These are phyloP conservation scores for Salvelinus alpinus DNA, from an alignment of 2,113 vertebrate species.

Conservation along the genomic window DNA sequence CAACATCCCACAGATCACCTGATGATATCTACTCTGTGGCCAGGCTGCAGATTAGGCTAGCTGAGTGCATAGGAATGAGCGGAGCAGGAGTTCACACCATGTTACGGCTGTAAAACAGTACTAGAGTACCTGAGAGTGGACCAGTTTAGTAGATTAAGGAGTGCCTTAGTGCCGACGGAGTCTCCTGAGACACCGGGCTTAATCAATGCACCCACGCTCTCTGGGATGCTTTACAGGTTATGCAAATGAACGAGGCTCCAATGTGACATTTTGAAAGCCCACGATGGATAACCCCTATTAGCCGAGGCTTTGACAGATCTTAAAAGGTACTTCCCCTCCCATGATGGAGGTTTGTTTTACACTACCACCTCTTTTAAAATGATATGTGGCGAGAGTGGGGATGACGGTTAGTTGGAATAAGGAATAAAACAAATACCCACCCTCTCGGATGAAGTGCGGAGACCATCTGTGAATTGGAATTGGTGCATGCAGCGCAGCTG, in stretches of 20 bases:
- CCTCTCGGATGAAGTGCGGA: slow-evolving; percentile 32
- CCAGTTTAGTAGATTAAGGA: slow-evolving; percentile 74
- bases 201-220: slow-evolving; percentile 70
- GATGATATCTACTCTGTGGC: slow-evolving; percentile 55
- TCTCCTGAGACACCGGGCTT: slow-evolving; percentile 62
- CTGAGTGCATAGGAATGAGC: slow-evolving; percentile 41
- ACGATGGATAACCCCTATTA: slow-evolving; percentile 79
- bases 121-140: slow-evolving; percentile 52
- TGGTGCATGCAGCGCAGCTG: slow-evolving; percentile 33
- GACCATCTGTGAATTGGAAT: slow-evolving; percentile 58
- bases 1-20: slow-evolving; percentile 54
- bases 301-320: slow-evolving; percentile 73
- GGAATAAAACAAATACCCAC: slow-evolving; percentile 66
- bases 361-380: slow-evolving; percentile 47
- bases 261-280: slow-evolving; percentile 82
- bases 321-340: slow-evolving; percentile 73
- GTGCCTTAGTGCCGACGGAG: slow-evolving; percentile 65
- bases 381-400: slow-evolving; percentile 73
- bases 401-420: slow-evolving; percentile 56
- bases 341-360: slow-evolving; percentile 63
- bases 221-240: slow-evolving; percentile 71
- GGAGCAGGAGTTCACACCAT: slow-evolving; percentile 30
- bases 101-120: slow-evolving; percentile 55
- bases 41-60: slow-evolving; percentile 47
- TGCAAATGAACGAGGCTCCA: slow-evolving; percentile 73